A percentile compares a stretch with the other conserved stretches of the same genome.
These are phyloP conservation scores for Chrysomallon squamiferum DNA, from an alignment of 1,140 invertebrate species.

Conservation along the genomic window DNA sequence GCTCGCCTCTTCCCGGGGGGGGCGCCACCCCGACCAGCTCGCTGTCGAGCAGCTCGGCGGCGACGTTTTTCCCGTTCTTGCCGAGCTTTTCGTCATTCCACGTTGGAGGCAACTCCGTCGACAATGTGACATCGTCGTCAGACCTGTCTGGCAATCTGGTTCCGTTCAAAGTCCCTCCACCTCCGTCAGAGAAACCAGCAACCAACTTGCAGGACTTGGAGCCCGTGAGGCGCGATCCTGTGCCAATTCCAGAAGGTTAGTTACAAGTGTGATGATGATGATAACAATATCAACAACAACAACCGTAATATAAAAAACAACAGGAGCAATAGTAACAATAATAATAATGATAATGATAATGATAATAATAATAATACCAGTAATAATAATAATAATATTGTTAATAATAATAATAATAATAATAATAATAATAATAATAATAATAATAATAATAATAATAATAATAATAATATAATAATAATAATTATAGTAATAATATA, in stretches of 20 bases:
- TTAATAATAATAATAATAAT: no score
- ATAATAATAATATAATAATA: no score
- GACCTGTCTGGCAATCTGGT: constrained; percentile 2
- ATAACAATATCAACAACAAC: no score
- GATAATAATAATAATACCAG: no score
- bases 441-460: no score
- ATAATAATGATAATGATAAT: no score
- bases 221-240: constrained; percentile 40
- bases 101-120: constrained; percentile 22
- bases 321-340: no score
- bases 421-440: no score
- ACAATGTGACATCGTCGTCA: neutral
- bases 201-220: constrained; percentile 35
- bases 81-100: constrained; percentile 50
- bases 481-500: no score
- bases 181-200: constrained; percentile 21
- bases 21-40: constrained; percentile 19
- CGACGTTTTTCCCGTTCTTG: constrained; percentile 69
- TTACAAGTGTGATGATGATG: neutral
- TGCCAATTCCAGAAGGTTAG: constrained; percentile 54
- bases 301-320: no score
- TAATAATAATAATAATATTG: no score
- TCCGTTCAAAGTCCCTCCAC: constrained; percentile 47
- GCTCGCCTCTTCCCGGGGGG: constrained; percentile 22
- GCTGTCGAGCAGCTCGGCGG: constrained; percentile 22